Conservation (phyloP, 2,888 invertebrate genomes). For the Atherix ibis region DNA sequence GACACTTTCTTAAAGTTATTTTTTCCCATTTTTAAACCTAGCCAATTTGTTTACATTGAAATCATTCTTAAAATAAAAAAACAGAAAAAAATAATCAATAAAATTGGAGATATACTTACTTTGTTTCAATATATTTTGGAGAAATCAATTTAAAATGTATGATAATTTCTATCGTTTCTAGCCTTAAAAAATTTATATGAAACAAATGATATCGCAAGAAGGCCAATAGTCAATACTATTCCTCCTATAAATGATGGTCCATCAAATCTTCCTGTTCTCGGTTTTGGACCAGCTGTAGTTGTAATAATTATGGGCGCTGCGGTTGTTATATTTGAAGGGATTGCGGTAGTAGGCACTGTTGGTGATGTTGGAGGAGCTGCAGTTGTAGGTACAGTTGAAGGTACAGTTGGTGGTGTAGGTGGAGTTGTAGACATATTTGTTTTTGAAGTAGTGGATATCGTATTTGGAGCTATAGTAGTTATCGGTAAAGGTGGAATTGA, state of each 20-base stretch:
- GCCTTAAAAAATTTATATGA: conserved; percentile 80
- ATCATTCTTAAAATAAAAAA: no score
- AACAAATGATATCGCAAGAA: conserved; percentile 65
- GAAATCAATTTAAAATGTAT: conserved; percentile 71
- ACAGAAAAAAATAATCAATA: no score
- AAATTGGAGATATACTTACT: no score
- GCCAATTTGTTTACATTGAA: no score
- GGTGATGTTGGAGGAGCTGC: conserved; percentile 5
- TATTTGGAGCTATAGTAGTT: conserved; percentile 12
- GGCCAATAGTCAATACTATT: conserved; percentile 61
- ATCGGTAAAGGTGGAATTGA: conserved; percentile 15
- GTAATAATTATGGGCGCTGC: conserved; percentile 17
- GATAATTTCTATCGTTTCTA: conserved; percentile 72
- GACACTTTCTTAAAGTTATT: no score
- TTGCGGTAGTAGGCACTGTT: conserved; percentile 13
- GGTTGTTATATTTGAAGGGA: conserved; percentile 15
- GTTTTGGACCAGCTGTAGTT: conserved; percentile 18
- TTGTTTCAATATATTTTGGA: no score
- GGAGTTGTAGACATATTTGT: conserved; percentile 11
- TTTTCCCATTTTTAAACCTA: no score
- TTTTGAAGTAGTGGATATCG: conserved; percentile 7
- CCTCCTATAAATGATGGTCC: conserved; percentile 71
- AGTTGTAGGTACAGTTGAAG: conserved; percentile 8
- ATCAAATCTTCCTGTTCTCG: conserved; percentile 43
- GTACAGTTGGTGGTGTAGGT: conserved; percentile 6